Base-by-base conservation (phyloP, 2,797 vertebrate genomes). In the Platalea minor region DNA sequence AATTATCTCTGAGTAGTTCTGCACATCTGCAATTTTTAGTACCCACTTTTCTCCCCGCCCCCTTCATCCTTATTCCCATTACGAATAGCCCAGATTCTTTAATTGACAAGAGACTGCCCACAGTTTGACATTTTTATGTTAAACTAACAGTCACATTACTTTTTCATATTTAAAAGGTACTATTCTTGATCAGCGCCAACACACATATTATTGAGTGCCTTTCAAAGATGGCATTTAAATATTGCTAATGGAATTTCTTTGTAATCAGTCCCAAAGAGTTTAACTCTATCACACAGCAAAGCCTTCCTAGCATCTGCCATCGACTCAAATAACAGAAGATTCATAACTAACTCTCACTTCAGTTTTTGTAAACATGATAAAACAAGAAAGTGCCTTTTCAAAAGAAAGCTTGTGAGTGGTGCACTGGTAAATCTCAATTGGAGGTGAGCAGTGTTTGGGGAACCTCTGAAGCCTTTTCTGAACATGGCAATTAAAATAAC, bases 161-260 rank as follows among this genome's bases (percentile, higher is more conserved):
- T 95, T 97, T 97, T 96, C 94, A 97, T 97, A 96, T 97, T 95
- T 96, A 96, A 96, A 96, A 97, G 96, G 95, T 97, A 97, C 94
- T 96, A 94, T 96, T 97, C 96, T 93, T 96, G 93, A 97, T 96
- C 96, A 96, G 97, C 88, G 94, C 96, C 97, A 97, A 94, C 96
- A 97, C 94, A 88, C 92, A 97, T 97, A 96, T 92, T 96, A 97
- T 96, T 72, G 95, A 97, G 95, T 97, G 96, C 94, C 94, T 97
- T 96, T 97, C 97, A 97, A 95, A 94, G 96, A 64, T 85, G 86
- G 96, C 95, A 97, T 97, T 97, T 97, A 97, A 97, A 97, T 96
- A 97, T 97, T 96, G 97, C 94, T 97, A 97, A 97, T 97, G 97
- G 96, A 97, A 94, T 97, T 97, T 97, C 96, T 97, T 95, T 97